Conservation (phyloP, 2,797 vertebrate genomes). For the Gymnocypris eckloni region DNA sequence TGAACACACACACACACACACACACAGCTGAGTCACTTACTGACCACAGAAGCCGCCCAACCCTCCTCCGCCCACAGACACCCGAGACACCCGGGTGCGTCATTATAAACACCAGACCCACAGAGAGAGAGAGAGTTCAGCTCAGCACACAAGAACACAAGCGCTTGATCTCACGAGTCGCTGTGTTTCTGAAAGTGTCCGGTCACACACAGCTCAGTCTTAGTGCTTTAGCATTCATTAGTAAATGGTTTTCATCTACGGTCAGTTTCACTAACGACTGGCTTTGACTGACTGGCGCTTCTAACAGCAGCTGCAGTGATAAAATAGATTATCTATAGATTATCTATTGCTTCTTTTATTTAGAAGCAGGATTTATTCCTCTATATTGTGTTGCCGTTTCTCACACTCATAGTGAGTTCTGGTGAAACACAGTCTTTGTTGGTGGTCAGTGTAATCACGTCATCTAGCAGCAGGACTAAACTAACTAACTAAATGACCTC, state of each 20-base stretch:
- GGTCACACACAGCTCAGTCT: neutral
- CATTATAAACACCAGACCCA: neutral
- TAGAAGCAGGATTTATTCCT: neutral
- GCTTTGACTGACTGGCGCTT: no score
- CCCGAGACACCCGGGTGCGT: neutral
- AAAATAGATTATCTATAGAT: neutral
- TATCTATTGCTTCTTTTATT: neutral
- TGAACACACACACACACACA: constrained; percentile 69
- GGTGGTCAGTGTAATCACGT: neutral
- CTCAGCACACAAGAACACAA: no score
- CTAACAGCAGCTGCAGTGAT: neutral
- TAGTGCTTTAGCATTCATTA: neutral
- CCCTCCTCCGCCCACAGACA: neutral
- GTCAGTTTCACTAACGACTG: no score
- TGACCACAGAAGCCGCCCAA: neutral
- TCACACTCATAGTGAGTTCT: no score
- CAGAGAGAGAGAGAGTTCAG: no score
- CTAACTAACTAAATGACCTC: neutral
- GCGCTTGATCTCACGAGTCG: no score
- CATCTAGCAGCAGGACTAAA: no score
- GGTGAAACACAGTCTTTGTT: neutral
- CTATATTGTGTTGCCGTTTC: neutral
- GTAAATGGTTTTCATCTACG: no score
- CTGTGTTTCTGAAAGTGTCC: neutral
- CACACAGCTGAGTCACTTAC: neutral